Conservation (phyloP, 1,140 invertebrate species). For the Portunus trituberculatus region DNA sequence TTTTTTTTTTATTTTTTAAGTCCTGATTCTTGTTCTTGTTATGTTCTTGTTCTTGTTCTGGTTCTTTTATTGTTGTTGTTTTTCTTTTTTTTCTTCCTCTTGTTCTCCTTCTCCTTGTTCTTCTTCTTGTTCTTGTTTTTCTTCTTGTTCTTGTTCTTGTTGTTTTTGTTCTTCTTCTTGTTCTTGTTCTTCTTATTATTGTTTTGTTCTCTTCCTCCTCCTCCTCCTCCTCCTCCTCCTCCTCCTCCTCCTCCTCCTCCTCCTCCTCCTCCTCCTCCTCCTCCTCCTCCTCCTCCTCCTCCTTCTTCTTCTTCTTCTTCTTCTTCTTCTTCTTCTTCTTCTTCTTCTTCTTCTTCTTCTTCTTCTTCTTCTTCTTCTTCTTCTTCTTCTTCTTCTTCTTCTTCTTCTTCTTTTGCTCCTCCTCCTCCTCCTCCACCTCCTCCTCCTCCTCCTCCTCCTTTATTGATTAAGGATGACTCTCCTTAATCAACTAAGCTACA, state of each 20-base stretch:
- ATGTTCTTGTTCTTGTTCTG: too few relatives aligned
- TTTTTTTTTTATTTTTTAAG: too few relatives aligned
- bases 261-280: neutral
- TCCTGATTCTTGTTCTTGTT: neutral
- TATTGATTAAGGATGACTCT: too few relatives aligned
- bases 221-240: neutral
- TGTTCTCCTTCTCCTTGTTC: too few relatives aligned
- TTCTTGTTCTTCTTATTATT: neutral
- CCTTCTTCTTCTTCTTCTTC: neutral
- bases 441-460: too few relatives aligned
- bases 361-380: too few relatives aligned
- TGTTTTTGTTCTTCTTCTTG: neutral
- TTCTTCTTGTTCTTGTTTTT: neutral
- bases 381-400: too few relatives aligned
- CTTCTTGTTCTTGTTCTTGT: neutral
- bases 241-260: neutral
- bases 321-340: neutral
- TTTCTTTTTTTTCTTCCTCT: neutral
- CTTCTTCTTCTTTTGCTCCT: too few relatives aligned
- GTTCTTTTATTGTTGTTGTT: neutral
- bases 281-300: neutral
- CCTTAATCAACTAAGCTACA: too few relatives aligned
- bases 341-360: too few relatives aligned
- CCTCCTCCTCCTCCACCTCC: too few relatives aligned
- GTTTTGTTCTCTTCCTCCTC: neutral